Conservation (phyloP, 2,113 vertebrate species). For the Ovis aries region DNA sequence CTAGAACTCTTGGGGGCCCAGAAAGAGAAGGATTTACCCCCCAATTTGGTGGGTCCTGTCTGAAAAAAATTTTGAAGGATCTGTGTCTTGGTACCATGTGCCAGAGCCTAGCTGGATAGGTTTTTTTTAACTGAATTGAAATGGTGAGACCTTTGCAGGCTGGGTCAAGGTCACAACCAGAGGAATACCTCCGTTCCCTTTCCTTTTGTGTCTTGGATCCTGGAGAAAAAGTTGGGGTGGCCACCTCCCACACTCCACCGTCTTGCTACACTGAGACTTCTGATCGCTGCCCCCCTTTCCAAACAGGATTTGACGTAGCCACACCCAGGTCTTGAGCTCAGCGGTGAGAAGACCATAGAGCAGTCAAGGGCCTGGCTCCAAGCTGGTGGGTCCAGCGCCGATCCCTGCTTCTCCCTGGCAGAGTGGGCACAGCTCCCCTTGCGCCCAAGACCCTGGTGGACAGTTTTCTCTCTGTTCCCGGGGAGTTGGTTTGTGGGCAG, state of each 20-base stretch:
- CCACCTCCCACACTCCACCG: accelerated
- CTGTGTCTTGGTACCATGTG: neutral
- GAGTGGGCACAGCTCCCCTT: neutral
- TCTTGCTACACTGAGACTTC: neutral
- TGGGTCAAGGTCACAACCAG: neutral
- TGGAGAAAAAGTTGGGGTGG: neutral
- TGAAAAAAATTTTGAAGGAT: neutral
- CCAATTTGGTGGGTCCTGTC: neutral
- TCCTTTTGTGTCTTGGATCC: neutral
- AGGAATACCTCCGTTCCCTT: neutral
- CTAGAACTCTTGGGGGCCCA: neutral
- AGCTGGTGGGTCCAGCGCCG: neutral
- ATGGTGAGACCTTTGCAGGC: neutral
- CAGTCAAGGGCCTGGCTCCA: neutral
- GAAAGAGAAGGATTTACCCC: neutral
- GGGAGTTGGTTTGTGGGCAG: neutral
- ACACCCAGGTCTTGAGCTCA: neutral
- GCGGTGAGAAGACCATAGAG: neutral
- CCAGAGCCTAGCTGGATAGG: neutral
- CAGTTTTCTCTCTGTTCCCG: neutral
- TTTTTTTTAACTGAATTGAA: neutral
- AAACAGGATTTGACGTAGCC: neutral
- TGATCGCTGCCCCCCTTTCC: neutral
- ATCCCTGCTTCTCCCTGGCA: neutral
- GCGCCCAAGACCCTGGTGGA: neutral